Evolutionary conservation across 2,113 vertebrate species (phyloP).

Genomic region (Progne subis): DNA sequence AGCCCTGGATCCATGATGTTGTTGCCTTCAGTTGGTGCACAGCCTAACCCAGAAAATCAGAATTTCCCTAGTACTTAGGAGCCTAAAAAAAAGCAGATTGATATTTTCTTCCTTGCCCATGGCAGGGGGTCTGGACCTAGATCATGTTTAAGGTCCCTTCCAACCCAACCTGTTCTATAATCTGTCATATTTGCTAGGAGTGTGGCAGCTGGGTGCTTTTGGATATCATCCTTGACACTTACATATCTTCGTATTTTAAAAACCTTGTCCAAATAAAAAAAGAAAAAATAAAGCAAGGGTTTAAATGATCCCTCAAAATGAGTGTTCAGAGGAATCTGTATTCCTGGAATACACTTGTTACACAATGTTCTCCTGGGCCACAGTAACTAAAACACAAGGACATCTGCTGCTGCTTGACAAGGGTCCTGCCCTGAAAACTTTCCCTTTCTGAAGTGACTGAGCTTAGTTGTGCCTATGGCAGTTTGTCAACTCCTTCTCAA

Average conservation of each 20-base stretch:
- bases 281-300: fast-evolving
- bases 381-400: background rate
- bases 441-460: background rate
- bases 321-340: background rate
- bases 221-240: background rate
- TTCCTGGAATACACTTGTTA: background rate
- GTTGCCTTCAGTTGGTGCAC: background rate
- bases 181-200: background rate
- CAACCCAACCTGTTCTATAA: background rate
- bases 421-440: background rate
- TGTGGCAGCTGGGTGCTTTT: background rate
- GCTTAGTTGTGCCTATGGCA: background rate
- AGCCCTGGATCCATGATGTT: background rate
- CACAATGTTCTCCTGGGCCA: background rate
- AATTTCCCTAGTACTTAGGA: background rate
- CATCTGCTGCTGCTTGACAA: background rate
- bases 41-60: background rate
- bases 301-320: background rate
- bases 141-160: background rate
- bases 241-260: background rate
- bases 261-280: background rate
- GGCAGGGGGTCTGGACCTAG: background rate
- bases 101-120: background rate
- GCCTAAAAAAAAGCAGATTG: background rate
- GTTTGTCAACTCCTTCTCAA: background rate